Base-by-base conservation (phyloP, 2,797 vertebrate genomes). In the Micropoecilia bifurca region DNA sequence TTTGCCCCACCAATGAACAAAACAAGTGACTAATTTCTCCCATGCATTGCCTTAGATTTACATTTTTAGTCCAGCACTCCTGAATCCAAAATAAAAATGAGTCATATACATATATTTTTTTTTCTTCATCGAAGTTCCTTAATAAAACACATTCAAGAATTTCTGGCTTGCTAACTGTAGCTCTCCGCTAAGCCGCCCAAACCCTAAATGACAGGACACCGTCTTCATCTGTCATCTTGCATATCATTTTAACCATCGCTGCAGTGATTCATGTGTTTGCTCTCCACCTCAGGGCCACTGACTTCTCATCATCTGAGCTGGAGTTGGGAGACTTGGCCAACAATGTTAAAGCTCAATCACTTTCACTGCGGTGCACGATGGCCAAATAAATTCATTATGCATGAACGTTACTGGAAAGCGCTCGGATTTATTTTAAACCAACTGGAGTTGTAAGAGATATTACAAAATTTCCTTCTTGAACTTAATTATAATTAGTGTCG, bases 181-280 rank as follows among this genome's bases (percentile, higher is more conserved):
- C 73, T 78, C 78, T 89, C 41, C 69, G 55, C 78, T 74, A 73
- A n/a, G n/a, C 83, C 87, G 74, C 73, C 73, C 75, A 73, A 86
- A 83, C 78, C 79, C 82, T 74, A 80, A 91, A 90, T 91, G 80
- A 92, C 77, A 89, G 87, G 88, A 86, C 74, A 50, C 78, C 71
- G 59, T 85, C 66, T 82, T 82, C 73, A 78, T 85, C 85, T 89
- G 79, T 89, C 86, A 91, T 89, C 78, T 80, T 36, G 43, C 78
- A 75, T 75, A 78, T 84, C 76, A 81, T 86, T 83, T 75, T 73
- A 77, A 79, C 85, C 75, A 81, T 85, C 72, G 50, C 81, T 71
- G 12, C 22, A 80, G 73, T 89, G 88, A 93, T 84, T 93, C 77
- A 83, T 88, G 82, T 78, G 77, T 87, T 88, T 88, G 76, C 48